Evolutionary conservation across 1,140 invertebrate species (phyloP), one percentile per base, ranked within the genome.

Genomic region (Diorhabda carinulata): DNA sequence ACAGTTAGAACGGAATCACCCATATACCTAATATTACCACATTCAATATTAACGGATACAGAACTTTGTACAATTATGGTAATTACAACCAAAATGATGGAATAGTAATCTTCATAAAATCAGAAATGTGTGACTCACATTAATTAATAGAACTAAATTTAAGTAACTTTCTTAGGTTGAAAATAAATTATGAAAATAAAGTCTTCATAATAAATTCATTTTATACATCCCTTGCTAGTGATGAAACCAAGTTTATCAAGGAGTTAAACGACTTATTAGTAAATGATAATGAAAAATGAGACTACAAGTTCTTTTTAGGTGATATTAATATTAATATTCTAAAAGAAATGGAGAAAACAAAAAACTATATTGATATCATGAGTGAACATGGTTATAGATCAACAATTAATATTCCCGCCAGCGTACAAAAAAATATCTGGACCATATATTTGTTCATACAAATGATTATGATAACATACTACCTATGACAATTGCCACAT

Each of bases 11-110:
- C n/a, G n/a, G n/a, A n/a, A n/a, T n/a, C n/a, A n/a, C n/a, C n/a
- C n/a, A n/a, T n/a, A 62, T 43, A 62, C 43, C 43, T 9, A 3
- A 62, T 44, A 62, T 62, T 43, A 44, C 40, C n/a, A 43, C 43
- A 9, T 62, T 8, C 7, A 45, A 62, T 10, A 43, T 45, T 4
- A 62, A 62, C 3, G 43, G 61, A 9, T 44, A 62, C 43, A 43
- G n/a, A 62, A 62, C 43, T 25, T 44, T 62, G 41, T 62, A 44
- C 2, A 62, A 62, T 7, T 62, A 43, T 62, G 61, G 61, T 43
- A 62, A 62, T 43, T 44, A 43, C 61, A 62, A 62, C 10, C 61
- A 62, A 44, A 62, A 62, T 9, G 42, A 44, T 62, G 61, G 61
- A 44, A 43, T 40, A 8, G 42, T 62, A 4, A 43, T 62, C 2